A percentile compares a stretch with the other conserved stretches of the same genome.
These are phyloP conservation scores for Sus cebifrons DNA, from an alignment of 2,797 vertebrate genomes.

Conservation along the genomic window DNA sequence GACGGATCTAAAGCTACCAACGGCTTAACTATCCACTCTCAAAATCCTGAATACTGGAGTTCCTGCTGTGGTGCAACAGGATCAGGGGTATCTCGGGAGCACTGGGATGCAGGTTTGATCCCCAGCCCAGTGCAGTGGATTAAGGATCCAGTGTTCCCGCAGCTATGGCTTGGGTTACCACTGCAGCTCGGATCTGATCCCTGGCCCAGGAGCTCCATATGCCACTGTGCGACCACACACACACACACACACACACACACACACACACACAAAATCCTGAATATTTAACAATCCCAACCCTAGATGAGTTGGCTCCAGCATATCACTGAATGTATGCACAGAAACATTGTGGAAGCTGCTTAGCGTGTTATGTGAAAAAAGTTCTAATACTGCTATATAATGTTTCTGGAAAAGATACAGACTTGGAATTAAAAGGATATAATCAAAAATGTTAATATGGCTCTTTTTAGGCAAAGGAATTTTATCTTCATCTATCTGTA, in stretches of 20 bases:
- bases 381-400: neutral
- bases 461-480: constrained; percentile 45
- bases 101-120: too few species aligned
- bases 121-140: too few species aligned
- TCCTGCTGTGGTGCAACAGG: too few species aligned
- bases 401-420: neutral
- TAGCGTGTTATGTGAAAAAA: neutral
- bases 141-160: too few species aligned
- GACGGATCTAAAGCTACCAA: neutral
- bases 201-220: too few species aligned
- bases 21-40: neutral
- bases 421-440: neutral
- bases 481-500: constrained; percentile 59
- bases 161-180: too few species aligned
- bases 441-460: neutral
- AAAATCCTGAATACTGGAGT: neutral
- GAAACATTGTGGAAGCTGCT: neutral
- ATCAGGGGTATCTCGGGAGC: too few species aligned
- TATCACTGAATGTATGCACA: neutral
- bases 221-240: too few species aligned
- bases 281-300: neutral
- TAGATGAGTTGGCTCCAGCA: neutral
- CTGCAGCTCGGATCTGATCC: too few species aligned
- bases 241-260: too few species aligned
- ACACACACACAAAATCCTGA: neutral